phyloP scores from a whole-genome alignment of 2,888 invertebrate genomes.

The Meiosimyza decipiens region DNA sequence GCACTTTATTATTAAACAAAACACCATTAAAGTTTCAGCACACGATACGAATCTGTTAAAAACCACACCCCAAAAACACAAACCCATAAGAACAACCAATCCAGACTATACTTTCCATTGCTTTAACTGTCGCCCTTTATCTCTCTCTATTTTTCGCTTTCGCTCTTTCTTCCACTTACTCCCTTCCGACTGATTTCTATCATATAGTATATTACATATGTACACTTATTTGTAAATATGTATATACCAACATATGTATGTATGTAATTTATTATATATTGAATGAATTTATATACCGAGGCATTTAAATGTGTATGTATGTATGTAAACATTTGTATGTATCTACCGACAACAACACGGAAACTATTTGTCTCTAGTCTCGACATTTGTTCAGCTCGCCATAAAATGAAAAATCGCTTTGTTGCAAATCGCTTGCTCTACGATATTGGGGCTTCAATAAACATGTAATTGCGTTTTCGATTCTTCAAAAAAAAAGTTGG shows the following conservation, averaged over 20 bases:
- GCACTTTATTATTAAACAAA: background rate
- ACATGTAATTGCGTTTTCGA: too few relatives aligned
- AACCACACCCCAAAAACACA: constrained; percentile 61
- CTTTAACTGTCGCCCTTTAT: background rate
- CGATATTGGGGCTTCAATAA: background rate
- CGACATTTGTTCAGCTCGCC: background rate
- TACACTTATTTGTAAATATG: too few relatives aligned
- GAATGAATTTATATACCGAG: too few relatives aligned
- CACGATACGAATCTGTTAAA: constrained; percentile 35
- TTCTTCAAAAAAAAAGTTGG: too few relatives aligned
- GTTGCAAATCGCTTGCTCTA: constrained; percentile 4
- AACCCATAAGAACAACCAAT: constrained; percentile 52
- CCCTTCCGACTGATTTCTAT: background rate
- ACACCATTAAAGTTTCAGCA: constrained; percentile 5
- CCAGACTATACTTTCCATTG: constrained; percentile 44
- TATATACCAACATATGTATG: too few relatives aligned
- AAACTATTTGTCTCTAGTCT: too few relatives aligned
- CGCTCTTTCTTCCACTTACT: too few relatives aligned
- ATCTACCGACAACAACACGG: background rate
- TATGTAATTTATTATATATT: too few relatives aligned
- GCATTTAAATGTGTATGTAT: background rate
- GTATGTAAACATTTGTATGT: background rate
- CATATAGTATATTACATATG: too few relatives aligned
- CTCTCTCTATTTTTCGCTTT: too few relatives aligned
- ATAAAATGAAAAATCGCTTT: constrained; percentile 20